Evolutionary conservation across 2,113 vertebrate genomes (phyloP).

Genomic region (Empidonax traillii): DNA sequence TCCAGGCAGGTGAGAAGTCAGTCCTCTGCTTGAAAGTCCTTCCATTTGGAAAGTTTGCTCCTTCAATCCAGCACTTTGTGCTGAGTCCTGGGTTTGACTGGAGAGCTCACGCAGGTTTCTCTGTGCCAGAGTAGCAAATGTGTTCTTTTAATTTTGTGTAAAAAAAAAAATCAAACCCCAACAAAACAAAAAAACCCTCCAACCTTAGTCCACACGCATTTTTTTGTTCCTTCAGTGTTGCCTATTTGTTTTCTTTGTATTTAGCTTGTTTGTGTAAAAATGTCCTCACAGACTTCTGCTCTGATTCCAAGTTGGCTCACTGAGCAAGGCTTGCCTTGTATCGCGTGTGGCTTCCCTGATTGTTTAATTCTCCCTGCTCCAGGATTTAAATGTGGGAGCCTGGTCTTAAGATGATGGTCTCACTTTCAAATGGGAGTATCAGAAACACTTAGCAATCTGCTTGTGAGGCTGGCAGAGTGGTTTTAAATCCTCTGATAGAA

Average conservation of each 20-base stretch:
- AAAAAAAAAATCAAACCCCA: neutral
- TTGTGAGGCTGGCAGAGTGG: neutral
- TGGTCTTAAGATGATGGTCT: conserved; percentile 32
- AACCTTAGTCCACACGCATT: neutral
- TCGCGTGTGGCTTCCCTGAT: neutral
- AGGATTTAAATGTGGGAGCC: neutral
- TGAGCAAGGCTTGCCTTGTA: neutral
- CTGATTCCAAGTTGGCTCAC: neutral
- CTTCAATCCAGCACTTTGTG: neutral
- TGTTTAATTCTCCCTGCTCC: neutral
- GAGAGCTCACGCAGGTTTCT: neutral
- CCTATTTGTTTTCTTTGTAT: neutral
- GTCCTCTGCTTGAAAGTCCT: neutral
- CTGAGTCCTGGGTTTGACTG: neutral
- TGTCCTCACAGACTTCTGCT: neutral
- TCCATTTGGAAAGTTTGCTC: neutral
- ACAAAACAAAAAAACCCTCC: neutral
- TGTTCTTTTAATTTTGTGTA: neutral
- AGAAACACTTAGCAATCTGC: conserved; percentile 15
- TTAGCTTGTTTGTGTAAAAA: neutral
- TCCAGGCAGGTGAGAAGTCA: neutral
- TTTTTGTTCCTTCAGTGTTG: neutral
- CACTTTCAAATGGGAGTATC: conserved; percentile 43
- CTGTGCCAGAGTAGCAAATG: neutral
- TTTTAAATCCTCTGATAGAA: conserved; percentile 44